A percentile compares a stretch with the other conserved stretches of the same genome.
Conservation (phyloP, 2,888 invertebrate species). For the Epinotia ramella region DNA sequence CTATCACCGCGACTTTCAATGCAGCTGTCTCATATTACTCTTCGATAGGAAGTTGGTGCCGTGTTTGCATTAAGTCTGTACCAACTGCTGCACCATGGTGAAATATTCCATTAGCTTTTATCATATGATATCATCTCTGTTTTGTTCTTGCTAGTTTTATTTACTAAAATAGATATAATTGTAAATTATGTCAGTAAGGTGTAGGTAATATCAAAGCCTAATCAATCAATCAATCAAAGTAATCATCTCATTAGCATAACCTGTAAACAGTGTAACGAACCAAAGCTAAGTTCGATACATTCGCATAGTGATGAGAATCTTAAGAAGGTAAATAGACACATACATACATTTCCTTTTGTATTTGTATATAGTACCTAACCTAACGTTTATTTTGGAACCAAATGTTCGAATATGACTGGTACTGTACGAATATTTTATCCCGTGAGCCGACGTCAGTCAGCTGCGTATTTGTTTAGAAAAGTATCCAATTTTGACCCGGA, state of each 20-base stretch:
- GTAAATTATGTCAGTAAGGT: neutral
- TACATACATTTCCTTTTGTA: no score
- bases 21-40: neutral
- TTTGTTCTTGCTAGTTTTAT: slow-evolving; percentile 1
- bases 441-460: neutral
- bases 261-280: neutral
- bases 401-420: no score
- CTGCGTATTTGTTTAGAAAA: slow-evolving; percentile 14
- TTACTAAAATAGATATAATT: neutral
- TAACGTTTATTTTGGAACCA: no score
- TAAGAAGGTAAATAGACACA: no score
- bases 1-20: neutral
- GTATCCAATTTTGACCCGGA: slow-evolving; percentile 12
- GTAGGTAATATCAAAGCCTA: neutral
- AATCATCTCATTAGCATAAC: neutral
- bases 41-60: slow-evolving; percentile 2
- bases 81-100: neutral
- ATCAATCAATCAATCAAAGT: neutral
- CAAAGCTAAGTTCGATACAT: no score
- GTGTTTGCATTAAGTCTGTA: slow-evolving; percentile 4
- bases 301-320: no score
- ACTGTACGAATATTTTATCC: neutral
- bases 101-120: slow-evolving; percentile 3
- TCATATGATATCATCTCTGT: neutral
- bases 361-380: no score